phyloP scores from a whole-genome alignment of 1,140 invertebrate genomes.

The Magallana gigas region DNA sequence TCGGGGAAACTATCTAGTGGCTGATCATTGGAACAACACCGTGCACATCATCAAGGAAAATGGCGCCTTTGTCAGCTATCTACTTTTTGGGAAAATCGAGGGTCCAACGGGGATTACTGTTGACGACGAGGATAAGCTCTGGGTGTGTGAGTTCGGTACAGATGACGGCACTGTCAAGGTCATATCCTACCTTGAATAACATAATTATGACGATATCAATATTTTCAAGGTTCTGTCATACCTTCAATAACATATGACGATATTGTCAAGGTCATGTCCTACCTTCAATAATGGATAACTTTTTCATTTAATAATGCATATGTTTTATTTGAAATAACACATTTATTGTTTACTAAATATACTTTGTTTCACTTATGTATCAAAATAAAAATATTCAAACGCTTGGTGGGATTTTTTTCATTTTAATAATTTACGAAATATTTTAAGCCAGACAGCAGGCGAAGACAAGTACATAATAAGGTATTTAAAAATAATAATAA shows the following conservation, averaged over 20 bases:
- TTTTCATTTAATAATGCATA: too few relatives aligned
- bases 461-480: too few relatives aligned
- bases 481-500: too few relatives aligned
- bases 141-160: not conserved
- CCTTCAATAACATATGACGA: not conserved
- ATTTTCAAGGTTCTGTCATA: too few relatives aligned
- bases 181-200: not conserved
- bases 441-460: too few relatives aligned
- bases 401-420: too few relatives aligned
- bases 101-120: not conserved
- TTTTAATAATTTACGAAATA: too few relatives aligned
- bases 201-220: too few relatives aligned
- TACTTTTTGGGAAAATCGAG: constrained; percentile 5
- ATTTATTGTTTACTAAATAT: too few relatives aligned
- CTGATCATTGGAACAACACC: not conserved
- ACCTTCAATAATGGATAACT: not conserved
- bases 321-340: too few relatives aligned
- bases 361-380: too few relatives aligned
- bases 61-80: not conserved
- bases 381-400: too few relatives aligned
- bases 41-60: constrained; percentile 3
- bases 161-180: not conserved
- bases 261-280: not conserved
- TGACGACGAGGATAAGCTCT: not conserved
- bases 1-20: not conserved